Evolutionary conservation across 1,140 invertebrate species (phyloP), one percentile per base, ranked within the genome.

Genomic region (Amyelois transitella): DNA sequence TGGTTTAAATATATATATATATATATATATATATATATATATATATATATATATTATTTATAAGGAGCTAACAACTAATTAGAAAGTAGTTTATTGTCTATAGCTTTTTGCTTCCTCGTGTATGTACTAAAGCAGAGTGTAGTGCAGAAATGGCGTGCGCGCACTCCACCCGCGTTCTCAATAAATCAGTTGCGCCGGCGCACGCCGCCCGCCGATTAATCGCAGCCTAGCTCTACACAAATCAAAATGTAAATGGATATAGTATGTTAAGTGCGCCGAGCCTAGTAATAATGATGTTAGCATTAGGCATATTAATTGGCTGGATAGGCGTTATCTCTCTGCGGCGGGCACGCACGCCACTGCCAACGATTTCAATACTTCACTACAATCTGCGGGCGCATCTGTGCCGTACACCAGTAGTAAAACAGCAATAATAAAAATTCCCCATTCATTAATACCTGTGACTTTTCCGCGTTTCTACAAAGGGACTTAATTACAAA

Each of bases 211-310:
- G 69, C 70, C 82, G 81, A 87, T 87, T 87, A 87, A 85, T 87
- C 78, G 80, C 73, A 69, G 62, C 60, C 51, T 58, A 76, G 73
- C 78, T 75, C 74, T 72, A 79, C 80, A 87, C 84, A 87, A 87
- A 87, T 87, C 83, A 86, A 85, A 80, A 81, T 83, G 84, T 83
- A 87, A 84, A 84, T 79, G 80, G 81, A 87, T 87, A 86, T 83
- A 82, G 77, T 84, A 82, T 84, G 80, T 83, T 87, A 87, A 87
- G 84, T 79, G 76, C 76, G 70, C 75, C 72, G 63, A 72, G 77
- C 70, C 77, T 74, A 75, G 81, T 87, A 87, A 87, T 87, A 87
- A 87, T 85, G 81, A 87, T 87, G 84, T 87, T 87, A 81, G 84
- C 81, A 87, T 87, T 87, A 87, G 81, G 77, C 77, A 82, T 85